Evolutionary conservation across 1,140 invertebrate species (phyloP).

Genomic region (Papilio polyxenes): DNA sequence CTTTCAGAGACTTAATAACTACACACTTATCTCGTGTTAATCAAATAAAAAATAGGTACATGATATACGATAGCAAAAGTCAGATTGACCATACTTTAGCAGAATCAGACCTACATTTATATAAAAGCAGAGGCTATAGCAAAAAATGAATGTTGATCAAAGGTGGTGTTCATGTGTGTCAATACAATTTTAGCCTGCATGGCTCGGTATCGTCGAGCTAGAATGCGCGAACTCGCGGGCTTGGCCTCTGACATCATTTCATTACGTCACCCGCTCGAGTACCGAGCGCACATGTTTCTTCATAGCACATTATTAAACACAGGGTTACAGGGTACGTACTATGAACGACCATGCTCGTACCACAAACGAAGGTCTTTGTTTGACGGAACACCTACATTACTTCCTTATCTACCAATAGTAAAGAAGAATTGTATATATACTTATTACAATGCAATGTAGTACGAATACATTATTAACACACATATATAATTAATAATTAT

Average conservation of each 20-base stretch:
- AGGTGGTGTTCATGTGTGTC: not conserved
- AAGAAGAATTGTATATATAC: not conserved
- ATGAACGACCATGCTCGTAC: conserved; percentile 45
- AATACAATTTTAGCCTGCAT: conserved; percentile 30
- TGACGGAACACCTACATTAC: conserved; percentile 42
- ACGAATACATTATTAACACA: too few relatives aligned
- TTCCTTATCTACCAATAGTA: not conserved
- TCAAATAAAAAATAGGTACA: too few relatives aligned
- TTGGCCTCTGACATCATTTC: conserved; percentile 53
- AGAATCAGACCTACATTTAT: not conserved
- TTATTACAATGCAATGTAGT: too few relatives aligned
- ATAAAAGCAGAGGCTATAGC: not conserved
- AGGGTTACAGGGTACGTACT: conserved; percentile 51
- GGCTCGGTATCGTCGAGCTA: conserved; percentile 29
- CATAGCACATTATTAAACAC: conserved; percentile 51
- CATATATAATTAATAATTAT: not conserved
- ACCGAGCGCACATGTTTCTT: conserved; percentile 41
- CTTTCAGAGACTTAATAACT: too few relatives aligned
- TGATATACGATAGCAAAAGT: too few relatives aligned
- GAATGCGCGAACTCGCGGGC: conserved; percentile 41
- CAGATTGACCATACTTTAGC: too few relatives aligned
- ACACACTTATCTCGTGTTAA: too few relatives aligned
- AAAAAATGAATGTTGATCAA: not conserved
- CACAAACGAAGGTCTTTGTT: conserved; percentile 41
- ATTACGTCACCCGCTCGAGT: conserved; percentile 44